Evolutionary conservation across 1,140 invertebrate genomes (phyloP).

Genomic region (Proctacanthus coquilletti): DNA sequence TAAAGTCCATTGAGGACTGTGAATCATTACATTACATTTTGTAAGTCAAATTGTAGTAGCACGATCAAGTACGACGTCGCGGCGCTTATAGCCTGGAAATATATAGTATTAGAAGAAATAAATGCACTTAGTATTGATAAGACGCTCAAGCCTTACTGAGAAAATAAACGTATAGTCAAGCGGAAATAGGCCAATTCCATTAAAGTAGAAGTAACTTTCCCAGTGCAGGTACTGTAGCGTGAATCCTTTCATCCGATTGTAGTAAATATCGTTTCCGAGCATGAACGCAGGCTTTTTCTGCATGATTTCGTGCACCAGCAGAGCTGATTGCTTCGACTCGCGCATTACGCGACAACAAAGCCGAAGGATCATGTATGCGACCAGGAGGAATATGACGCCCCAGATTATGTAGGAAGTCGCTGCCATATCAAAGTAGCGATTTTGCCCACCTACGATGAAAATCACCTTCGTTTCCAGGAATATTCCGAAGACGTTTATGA

Average conservation of each 20-base stretch:
- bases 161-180: slow-evolving; percentile 30
- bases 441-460: slow-evolving; percentile 22
- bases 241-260: slow-evolving; percentile 30
- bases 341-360: slow-evolving; percentile 25
- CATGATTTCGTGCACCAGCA: slow-evolving; percentile 29
- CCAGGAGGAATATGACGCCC: slow-evolving; percentile 21
- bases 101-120: slow-evolving; percentile 2
- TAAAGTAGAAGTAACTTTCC: slow-evolving; percentile 28
- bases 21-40: too few species aligned
- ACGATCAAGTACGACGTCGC: slow-evolving; percentile 30
- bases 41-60: slow-evolving; percentile 27
- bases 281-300: slow-evolving; percentile 30
- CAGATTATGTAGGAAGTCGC: slow-evolving; percentile 22
- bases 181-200: slow-evolving; percentile 24
- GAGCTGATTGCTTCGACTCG: slow-evolving; percentile 25
- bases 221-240: slow-evolving; percentile 27
- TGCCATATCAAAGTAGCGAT: slow-evolving; percentile 16
- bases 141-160: slow-evolving; percentile 15
- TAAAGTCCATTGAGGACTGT: too few species aligned
- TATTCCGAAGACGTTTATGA: slow-evolving; percentile 25
- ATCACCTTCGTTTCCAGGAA: slow-evolving; percentile 28
- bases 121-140: background rate
- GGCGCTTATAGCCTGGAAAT: slow-evolving; percentile 23
- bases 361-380: slow-evolving; percentile 24
- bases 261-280: slow-evolving; percentile 26